phyloP scores from a whole-genome alignment of 2,797 vertebrate species.

The Sebastes glaucus region DNA sequence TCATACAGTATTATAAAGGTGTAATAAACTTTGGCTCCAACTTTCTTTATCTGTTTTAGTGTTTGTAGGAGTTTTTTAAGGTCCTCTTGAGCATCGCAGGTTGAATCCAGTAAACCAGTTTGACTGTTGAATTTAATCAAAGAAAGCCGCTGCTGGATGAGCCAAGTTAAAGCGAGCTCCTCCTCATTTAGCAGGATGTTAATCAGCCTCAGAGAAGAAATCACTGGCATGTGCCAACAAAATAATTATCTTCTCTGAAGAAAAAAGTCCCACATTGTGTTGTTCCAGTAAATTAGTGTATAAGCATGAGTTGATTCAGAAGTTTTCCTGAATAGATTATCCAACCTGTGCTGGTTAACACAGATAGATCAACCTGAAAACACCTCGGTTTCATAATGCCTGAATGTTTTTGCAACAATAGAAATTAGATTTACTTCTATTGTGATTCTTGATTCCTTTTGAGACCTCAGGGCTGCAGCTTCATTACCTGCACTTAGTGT shows the following conservation, averaged over 20 bases:
- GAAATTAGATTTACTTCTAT: slow-evolving; percentile 38
- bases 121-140: slow-evolving; percentile 17
- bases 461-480: slow-evolving; percentile 57
- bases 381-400: neutral
- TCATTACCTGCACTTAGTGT: slow-evolving; percentile 53
- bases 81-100: neutral
- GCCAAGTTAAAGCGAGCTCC: slow-evolving; percentile 3
- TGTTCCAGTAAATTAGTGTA: neutral
- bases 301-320: too few relatives aligned
- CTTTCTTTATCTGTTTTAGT: neutral
- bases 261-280: neutral
- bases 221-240: neutral
- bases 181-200: slow-evolving; percentile 50
- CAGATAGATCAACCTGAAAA: neutral
- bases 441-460: slow-evolving; percentile 64
- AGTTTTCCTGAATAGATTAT: neutral
- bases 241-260: neutral
- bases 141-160: slow-evolving; percentile 11
- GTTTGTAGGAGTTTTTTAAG: neutral
- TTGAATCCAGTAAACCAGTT: neutral
- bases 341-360: neutral
- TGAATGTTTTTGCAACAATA: slow-evolving; percentile 21
- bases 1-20: neutral
- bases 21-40: neutral
- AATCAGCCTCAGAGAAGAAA: slow-evolving; percentile 32